Base-by-base conservation (phyloP, 2,888 invertebrate genomes). In the Resseliella maxima region DNA sequence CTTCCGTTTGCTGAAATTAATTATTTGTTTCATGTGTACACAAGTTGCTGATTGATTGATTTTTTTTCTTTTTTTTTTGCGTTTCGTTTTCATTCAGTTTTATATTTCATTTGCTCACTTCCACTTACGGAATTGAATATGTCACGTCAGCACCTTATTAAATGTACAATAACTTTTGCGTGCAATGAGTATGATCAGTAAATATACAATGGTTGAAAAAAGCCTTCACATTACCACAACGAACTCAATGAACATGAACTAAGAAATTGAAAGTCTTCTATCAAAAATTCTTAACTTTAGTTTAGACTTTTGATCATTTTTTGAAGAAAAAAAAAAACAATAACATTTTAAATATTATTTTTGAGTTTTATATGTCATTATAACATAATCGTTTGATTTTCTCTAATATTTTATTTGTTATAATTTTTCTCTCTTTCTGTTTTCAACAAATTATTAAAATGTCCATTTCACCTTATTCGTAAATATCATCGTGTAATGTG, bases 391-490 rank as follows among this genome's bases (percentile, higher is more conserved):
- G 72, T 31, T 15, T 31, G 31, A 31, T 12, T 31, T 15, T 72
- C 3, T 72, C 31, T 72, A 10, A 5, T 31, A 3, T 50, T 50
- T 18, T 50, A 50, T 72, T 72, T 72, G 31, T 21, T 72, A 31
- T 72, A 24, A 2, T 72, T 72, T 31, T 5, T 5, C 15, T 72
- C 18, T 31, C 8, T 72, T 72, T 72, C 15, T 31, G n/a, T n/a
- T 12, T 72, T 59, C 6, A 18, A 5, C 72, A 72, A 72, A 72
- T 31, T 8, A 31, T 31, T 72, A 72, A 59, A 72, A 72, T 72
- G 12, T 72, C 72, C 31, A 15, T 72, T 72, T 72, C 72, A 72
- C 35, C 72, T 72, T 35, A 72, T 72, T 72, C 72, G 31, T 8
- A 31, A 72, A 72, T 31, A 72, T 31, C 72, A 31, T 50, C 18